These are phyloP conservation scores for Anodontia alba DNA, from an alignment of 2,888 invertebrate species.

Conservation along the genomic window DNA sequence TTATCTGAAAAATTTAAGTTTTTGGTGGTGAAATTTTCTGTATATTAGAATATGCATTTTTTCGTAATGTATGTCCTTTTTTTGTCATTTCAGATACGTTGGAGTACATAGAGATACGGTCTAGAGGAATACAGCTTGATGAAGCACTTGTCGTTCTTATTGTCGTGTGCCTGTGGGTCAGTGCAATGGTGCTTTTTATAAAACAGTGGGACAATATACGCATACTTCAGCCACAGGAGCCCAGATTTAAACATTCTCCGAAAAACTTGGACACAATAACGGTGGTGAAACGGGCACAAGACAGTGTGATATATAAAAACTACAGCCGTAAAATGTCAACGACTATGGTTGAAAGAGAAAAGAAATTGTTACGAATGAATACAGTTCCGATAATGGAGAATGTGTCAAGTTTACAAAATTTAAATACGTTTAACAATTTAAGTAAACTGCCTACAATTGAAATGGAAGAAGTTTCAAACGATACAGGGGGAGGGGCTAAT, in stretches of 20 bases:
- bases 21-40: no score
- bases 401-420: conserved; percentile 62
- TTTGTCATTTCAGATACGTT: conserved; percentile 58
- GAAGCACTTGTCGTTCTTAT: conserved; percentile 75
- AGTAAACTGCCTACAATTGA: conserved; percentile 68
- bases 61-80: no score
- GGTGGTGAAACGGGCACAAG: conserved; percentile 82
- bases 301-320: conserved; percentile 84
- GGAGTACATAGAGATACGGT: conserved; percentile 42
- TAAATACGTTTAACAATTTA: conserved; percentile 36
- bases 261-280: conserved; percentile 82
- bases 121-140: conserved; percentile 67
- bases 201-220: conserved; percentile 83
- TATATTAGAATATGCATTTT: no score
- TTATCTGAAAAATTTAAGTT: no score
- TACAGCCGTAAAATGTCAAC: conserved; percentile 80
- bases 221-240: conserved; percentile 81
- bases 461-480: conserved; percentile 65
- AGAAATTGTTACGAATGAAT: conserved; percentile 77
- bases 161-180: conserved; percentile 78
- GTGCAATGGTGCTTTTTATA: conserved; percentile 81
- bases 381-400: conserved; percentile 74
- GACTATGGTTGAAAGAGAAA: conserved; percentile 80
- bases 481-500: neutral
- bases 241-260: conserved; percentile 80